Evolutionary conservation across 2,888 invertebrate genomes (phyloP), one percentile per base, ranked within the genome.

Genomic region (Drosophila hamatofila): DNA sequence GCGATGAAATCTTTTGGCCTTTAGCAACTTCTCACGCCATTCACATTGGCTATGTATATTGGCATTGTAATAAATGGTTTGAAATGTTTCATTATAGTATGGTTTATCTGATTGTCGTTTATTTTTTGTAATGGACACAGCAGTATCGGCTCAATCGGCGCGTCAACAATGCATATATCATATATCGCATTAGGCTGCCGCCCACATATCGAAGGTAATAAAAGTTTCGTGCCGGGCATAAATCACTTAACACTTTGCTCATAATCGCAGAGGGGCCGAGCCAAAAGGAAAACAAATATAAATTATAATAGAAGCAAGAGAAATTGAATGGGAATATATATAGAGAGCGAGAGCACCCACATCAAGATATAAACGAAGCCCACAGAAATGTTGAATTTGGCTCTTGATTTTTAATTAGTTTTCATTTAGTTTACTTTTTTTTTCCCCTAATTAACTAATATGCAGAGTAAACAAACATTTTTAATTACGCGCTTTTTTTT

Each of bases 171-270:
- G 58, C 56, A 74, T 68, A 61, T 72, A 72, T 72, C 72, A 72
- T 56, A 54, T 62, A 39, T 25, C 52, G 49, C 41, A 69, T 69
- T 66, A 51, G 49, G 46, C 37, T 9, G 37, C 46, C 35, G 14
- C 59, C 51, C 60, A 63, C 61, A 62, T 21, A 12, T 14, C 48
- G 25, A 44, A 48, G 37, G 48, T 57, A 66, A 68, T 77, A 76
- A 60, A 73, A 67, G 65, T 57, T 61, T 61, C 72, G 75, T 82
- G 72, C 55, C 39, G 52, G 72, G 56, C 66, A 87, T 87, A 83
- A 83, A 83, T 86, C 89, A 83, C 57, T 83, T 83, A 72, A 81
- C 83, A 81, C 80, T 72, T 68, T 58, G 78, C 18, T 39, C 55
- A 58, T 85, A 67, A 76, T 75, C 77, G 65, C 42, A 39, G 25